phyloP scores from a whole-genome alignment of 2,888 invertebrate genomes.

The Timema podura region DNA sequence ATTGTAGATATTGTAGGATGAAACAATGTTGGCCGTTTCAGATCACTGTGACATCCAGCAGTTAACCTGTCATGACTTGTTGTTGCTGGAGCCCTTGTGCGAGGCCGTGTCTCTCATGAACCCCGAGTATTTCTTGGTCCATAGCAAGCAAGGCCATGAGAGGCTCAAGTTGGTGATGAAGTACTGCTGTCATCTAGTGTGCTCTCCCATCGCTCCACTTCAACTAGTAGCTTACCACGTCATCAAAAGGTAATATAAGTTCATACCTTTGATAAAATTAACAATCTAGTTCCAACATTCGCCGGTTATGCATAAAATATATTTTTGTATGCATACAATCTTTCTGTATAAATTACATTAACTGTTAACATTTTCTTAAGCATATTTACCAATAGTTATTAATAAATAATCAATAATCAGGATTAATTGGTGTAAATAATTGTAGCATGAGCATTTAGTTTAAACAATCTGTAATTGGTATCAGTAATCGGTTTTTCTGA shows the following conservation, averaged over 20 bases:
- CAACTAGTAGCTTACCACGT: conserved; percentile 50
- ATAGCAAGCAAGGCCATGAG: conserved; percentile 31
- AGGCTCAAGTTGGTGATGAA: conserved; percentile 40
- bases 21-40: not conserved
- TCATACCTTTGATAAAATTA: too few species aligned
- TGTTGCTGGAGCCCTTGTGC: conserved; percentile 35
- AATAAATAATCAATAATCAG: too few species aligned
- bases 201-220: conserved; percentile 43
- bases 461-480: too few species aligned
- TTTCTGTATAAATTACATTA: too few species aligned
- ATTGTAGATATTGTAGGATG: not conserved
- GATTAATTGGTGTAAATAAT: too few species aligned
- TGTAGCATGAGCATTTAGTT: too few species aligned
- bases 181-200: conserved; percentile 43
- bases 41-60: not conserved
- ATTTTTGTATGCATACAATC: too few species aligned
- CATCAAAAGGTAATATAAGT: conserved; percentile 41
- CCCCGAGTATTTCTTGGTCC: conserved; percentile 32
- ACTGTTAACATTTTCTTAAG: too few species aligned
- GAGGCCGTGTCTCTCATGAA: conserved; percentile 40
- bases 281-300: too few species aligned
- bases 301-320: too few species aligned
- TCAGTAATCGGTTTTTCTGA: too few species aligned
- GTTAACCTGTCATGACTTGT: conserved; percentile 13
- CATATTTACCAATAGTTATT: too few species aligned